These are phyloP conservation scores for Hyaena hyaena DNA, from an alignment of 2,113 vertebrate species.

Conservation along the genomic window DNA sequence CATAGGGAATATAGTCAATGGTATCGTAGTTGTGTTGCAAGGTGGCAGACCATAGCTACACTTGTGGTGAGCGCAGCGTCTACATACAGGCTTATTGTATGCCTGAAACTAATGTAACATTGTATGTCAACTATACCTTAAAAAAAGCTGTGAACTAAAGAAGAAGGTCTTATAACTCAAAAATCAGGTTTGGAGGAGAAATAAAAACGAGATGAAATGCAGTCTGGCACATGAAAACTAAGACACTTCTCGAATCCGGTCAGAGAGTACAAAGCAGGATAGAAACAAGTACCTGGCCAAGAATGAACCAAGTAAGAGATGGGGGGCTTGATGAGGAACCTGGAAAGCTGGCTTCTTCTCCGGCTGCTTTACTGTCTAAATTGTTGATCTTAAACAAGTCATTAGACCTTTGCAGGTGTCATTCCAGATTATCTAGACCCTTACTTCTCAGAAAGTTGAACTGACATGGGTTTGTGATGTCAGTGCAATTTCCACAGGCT, in stretches of 20 bases:
- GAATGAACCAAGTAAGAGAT: fast-evolving
- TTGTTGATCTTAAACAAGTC: neutral
- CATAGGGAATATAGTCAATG: neutral
- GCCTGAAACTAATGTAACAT: neutral
- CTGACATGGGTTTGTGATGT: neutral
- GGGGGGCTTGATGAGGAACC: too few relatives aligned
- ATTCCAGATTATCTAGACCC: neutral
- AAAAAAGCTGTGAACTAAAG: neutral
- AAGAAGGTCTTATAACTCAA: neutral
- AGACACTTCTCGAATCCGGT: neutral
- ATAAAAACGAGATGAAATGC: neutral
- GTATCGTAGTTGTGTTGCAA: neutral
- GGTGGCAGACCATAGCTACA: neutral
- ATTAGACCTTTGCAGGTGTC: neutral
- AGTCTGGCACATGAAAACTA: neutral
- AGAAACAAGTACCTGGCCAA: neutral
- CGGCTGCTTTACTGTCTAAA: neutral
- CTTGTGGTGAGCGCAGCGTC: neutral
- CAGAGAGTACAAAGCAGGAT: neutral
- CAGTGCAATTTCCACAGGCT: neutral
- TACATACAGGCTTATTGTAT: neutral
- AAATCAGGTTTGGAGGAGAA: neutral
- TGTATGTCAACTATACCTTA: neutral
- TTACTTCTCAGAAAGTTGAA: neutral
- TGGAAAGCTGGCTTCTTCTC: neutral